Evolutionary conservation across 2,113 vertebrate species (phyloP), one percentile per base, ranked within the genome.

Genomic region (Burhinus bistriatus): DNA sequence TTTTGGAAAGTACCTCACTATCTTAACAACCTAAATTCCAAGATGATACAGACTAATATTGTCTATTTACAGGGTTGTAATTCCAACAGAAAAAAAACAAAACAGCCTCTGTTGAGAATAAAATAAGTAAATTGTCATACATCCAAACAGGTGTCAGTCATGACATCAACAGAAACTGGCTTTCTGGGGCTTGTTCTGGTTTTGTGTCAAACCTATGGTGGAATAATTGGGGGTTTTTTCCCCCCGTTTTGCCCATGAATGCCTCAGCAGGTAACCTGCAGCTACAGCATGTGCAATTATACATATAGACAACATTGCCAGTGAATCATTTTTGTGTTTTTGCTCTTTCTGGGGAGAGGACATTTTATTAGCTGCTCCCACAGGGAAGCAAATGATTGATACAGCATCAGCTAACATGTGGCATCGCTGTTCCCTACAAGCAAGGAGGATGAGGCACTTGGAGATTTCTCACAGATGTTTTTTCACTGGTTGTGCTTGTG

Each of bases 211-310:
- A 68, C 49, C 57, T 93, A 7, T 59, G 59, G 66, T 72, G 38
- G 47, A 82, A 78, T 84, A 93, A 78, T 69, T 70, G 45, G 23
- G 22, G 6, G 13, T 80, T 81, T 40, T 58, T 9, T 12, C 11
- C 11, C 8, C 29, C 32, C 4, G 1, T 85, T 93, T 93, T 80
- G 45, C 52, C 54, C n/a, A 40, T 85, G 64, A 95, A 70, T 81
- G 75, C 64, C 81, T 92, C 90, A 92, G 91, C 81, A 88, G 93
- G 73, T 94, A 86, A 92, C 75, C 64, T 76, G 55, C 92, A 95
- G 88, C 91, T 94, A 76, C 86, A 91, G 71, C 78, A 38, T 51
- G 18, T 92, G 57, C 83, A 91, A 93, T 97, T 97, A 81, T 32
- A 64, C n/a, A 81, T 32, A 64, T 32, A 89, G 81, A 82, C 45